Evolutionary conservation across 2,797 vertebrate genomes (phyloP).

Genomic region (Semotilus atromaculatus): DNA sequence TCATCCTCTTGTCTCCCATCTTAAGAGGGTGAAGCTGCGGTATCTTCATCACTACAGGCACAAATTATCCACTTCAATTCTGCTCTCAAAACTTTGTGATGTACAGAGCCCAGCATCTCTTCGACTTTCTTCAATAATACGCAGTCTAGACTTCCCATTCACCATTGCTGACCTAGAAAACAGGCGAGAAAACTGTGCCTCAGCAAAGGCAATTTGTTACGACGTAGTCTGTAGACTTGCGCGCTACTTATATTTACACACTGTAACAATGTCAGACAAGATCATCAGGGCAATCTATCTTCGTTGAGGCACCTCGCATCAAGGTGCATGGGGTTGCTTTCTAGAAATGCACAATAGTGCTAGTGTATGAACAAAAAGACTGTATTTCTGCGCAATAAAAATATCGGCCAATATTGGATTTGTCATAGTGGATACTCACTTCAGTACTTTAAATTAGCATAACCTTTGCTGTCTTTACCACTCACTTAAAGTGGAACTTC

Average conservation of each 20-base stretch:
- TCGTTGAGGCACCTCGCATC: not conserved
- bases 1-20: conserved; percentile 24
- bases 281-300: conserved; percentile 24
- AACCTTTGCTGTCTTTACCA: not conserved
- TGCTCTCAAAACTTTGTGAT: conserved; percentile 6
- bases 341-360: not conserved
- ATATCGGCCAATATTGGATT: not conserved
- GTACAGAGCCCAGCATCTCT: not conserved
- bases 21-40: not conserved
- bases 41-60: not conserved
- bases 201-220: conserved; percentile 3
- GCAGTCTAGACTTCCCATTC: not conserved
- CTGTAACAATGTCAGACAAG: conserved; percentile 16
- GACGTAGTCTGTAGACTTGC: not conserved
- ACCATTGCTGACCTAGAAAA: conserved; percentile 19
- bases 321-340: not conserved
- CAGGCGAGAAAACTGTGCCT: conserved; percentile 1
- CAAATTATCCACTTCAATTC: not conserved
- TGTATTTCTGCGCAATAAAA: not conserved
- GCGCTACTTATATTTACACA: not conserved
- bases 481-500: not conserved
- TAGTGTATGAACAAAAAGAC: not conserved
- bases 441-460: no score
- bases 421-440: not conserved
- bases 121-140: not conserved